These are phyloP conservation scores for Oasisia sp. DNA, from an alignment of 2,888 invertebrate genomes.

Conservation along the genomic window DNA sequence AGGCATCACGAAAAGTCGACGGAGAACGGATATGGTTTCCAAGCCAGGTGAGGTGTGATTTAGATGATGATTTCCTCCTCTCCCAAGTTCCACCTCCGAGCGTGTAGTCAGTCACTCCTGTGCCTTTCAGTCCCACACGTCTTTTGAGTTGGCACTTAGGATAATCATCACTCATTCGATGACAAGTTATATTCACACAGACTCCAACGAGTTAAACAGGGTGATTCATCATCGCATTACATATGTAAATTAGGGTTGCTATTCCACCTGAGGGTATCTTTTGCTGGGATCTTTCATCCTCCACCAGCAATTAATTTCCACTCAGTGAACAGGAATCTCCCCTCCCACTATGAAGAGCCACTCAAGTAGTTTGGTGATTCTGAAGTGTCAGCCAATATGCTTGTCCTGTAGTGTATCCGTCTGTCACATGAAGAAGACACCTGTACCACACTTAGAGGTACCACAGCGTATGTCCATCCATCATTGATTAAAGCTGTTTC, in stretches of 20 bases:
- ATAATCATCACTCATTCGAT: constrained; percentile 4
- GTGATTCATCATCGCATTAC: neutral
- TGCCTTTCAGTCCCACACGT: neutral
- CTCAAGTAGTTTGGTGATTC: neutral
- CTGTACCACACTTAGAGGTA: neutral
- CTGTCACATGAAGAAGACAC: neutral
- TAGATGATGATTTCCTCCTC: no score
- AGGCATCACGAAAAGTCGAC: no score
- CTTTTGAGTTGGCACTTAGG: neutral
- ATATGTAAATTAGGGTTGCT: neutral
- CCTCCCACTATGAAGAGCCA: constrained; percentile 13
- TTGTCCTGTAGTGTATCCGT: neutral
- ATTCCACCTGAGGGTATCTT: neutral
- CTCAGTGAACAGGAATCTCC: neutral
- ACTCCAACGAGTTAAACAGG: neutral
- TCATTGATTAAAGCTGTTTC: no score
- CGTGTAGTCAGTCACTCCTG: neutral
- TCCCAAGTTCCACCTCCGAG: neutral
- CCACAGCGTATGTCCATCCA: no score
- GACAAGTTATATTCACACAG: neutral
- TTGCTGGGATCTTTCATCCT: constrained; percentile 2
- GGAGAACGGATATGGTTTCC: neutral
- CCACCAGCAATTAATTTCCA: neutral
- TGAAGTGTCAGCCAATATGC: neutral
- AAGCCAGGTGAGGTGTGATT: neutral